These are phyloP conservation scores for Melipona beecheii DNA, from an alignment of 2,888 invertebrate genomes.

Conservation along the genomic window DNA sequence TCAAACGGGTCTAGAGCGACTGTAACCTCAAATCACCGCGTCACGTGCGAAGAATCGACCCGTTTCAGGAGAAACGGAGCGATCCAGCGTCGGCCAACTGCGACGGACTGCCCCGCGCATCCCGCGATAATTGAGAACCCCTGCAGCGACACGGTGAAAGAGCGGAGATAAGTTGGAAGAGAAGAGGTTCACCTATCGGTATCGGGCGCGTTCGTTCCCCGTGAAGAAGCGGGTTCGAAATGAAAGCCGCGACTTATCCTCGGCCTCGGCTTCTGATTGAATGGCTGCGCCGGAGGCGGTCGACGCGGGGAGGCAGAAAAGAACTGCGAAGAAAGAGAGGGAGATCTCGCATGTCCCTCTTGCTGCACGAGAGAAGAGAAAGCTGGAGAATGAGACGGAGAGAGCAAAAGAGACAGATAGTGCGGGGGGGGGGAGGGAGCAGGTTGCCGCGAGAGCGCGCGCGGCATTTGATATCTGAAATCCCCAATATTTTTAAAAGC, in stretches of 20 bases:
- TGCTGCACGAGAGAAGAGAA: conserved; percentile 49
- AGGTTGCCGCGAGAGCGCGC: conserved; percentile 63
- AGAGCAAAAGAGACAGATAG: neutral
- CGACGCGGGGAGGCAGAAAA: conserved; percentile 47
- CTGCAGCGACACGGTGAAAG: conserved; percentile 11
- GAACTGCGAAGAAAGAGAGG: conserved; percentile 47
- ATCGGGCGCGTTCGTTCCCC: conserved; percentile 65
- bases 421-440: conserved; percentile 37
- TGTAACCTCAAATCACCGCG: neutral
- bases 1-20: too few species aligned
- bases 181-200: conserved; percentile 65
- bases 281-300: conserved; percentile 82
- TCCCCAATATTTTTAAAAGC: conserved; percentile 84
- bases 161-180: conserved; percentile 19
- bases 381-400: neutral
- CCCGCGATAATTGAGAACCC: conserved; percentile 32
- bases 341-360: conserved; percentile 66
- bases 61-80: fast-evolving
- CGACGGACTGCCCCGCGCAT: neutral
- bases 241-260: conserved; percentile 81
- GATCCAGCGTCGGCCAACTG: neutral
- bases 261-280: conserved; percentile 81
- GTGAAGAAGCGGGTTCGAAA: conserved; percentile 62
- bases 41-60: neutral
- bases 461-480: conserved; percentile 82